Base-by-base conservation (phyloP, 2,888 invertebrate genomes). In the Drosophila cognata region DNA sequence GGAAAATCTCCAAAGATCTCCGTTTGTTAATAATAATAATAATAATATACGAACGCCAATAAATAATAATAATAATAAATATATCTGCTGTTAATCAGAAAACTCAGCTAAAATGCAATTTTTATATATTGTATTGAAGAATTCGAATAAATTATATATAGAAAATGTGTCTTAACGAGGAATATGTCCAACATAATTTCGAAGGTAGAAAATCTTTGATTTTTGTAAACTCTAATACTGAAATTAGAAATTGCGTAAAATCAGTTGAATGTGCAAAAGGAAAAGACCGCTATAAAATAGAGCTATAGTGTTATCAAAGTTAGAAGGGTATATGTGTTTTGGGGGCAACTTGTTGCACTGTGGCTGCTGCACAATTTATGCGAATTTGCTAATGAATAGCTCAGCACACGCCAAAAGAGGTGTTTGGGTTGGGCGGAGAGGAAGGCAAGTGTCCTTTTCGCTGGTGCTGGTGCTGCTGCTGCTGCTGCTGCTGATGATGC, bases 281-380 rank as follows among this genome's bases (percentile, higher is more conserved):
- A 43, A 46, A 21, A 4, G 46, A 21, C 7, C 16, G 13, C 16
- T 25, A 46, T 25, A 46, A 25, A 46, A 16, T 41, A 21, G 21
- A 21, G 21, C 4, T 33, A 33, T 25, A 1, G 16, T 16, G 21
- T 3, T 2, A 25, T 46, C 4, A 8, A 18, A 8, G 38, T 18
- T 18, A 7, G 16, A 46, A 16, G 13, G 1, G 7, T 4, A 25
- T 21, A 2, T 4, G 46, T 16, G 2, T 43, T 25, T 25, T 48
- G 25, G 25, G 25, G 21, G 13, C 18, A n/a, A 16, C 50, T 63
- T 16, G 71, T 13, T n/a, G 38, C 56, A 71, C 71, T 73, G 77
- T 85, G 64, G 46, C 58, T 73, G 63, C 62, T 74, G 63, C 66
- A 71, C 59, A 88, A 83, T 88, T 79, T 82, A 90, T 86, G 87